phyloP scores from a whole-genome alignment of 2,888 invertebrate species.

The Polia nebulosa region DNA sequence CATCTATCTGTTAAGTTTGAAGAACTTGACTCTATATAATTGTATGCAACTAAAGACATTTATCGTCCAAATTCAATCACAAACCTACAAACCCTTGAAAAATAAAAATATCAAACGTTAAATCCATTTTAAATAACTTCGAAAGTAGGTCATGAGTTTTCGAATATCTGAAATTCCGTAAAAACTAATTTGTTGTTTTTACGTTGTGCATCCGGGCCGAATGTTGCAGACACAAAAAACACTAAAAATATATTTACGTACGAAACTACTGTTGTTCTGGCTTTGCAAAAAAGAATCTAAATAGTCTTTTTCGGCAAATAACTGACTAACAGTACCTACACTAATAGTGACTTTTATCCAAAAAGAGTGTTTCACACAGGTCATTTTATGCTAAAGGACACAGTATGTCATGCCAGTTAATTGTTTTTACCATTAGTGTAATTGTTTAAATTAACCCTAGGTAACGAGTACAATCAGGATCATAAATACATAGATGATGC shows the following conservation, averaged over 20 bases:
- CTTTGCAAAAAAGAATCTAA: not conserved
- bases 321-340: too few species aligned
- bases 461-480: not conserved
- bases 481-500: not conserved
- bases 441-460: too few species aligned
- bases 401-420: too few species aligned
- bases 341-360: too few species aligned
- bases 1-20: too few species aligned
- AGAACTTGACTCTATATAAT: too few species aligned
- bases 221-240: constrained; percentile 33
- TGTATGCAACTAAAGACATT: too few species aligned
- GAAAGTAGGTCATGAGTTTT: constrained; percentile 42
- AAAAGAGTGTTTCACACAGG: too few species aligned
- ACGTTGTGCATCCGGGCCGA: constrained; percentile 2
- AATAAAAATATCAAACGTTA: constrained; percentile 5
- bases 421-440: too few species aligned
- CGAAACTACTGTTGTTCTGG: not conserved
- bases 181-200: constrained; percentile 47
- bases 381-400: too few species aligned
- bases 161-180: constrained; percentile 49
- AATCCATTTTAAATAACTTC: constrained; percentile 17
- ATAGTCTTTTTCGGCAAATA: too few species aligned
- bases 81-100: not conserved
- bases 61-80: too few species aligned
- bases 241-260: constrained; percentile 1